A percentile compares a stretch with the other conserved stretches of the same genome.
Conservation (phyloP, 1,140 invertebrate species). For the Aricia agestis region DNA sequence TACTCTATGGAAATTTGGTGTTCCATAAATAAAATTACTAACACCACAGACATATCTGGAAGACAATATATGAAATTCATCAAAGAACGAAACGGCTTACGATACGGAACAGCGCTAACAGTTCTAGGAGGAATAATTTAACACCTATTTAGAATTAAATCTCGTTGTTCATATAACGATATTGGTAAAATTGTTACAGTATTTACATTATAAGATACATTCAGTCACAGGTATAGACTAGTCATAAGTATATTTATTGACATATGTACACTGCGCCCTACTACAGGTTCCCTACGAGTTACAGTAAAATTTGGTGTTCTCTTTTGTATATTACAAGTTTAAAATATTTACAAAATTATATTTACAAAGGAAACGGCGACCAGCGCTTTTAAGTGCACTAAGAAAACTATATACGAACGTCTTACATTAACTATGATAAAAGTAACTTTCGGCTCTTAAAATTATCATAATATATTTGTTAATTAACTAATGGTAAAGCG, state of each 20-base stretch:
- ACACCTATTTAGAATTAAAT: conserved; percentile 73
- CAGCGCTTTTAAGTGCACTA: conserved; percentile 38
- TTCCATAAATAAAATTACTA: conserved; percentile 14
- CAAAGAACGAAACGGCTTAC: conserved; percentile 36
- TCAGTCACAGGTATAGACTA: conserved; percentile 23
- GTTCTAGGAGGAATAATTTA: conserved; percentile 48
- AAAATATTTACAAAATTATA: conserved; percentile 36
- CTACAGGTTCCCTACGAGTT: conserved; percentile 30
- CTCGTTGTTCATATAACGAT: conserved; percentile 59
- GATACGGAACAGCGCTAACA: conserved; percentile 15
- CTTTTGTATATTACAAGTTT: conserved; percentile 51
- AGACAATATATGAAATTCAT: conserved; percentile 62
- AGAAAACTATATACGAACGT: conserved; percentile 22
- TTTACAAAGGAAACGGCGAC: conserved; percentile 39
- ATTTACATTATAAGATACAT: conserved; percentile 26
- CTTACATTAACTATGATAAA: conserved; percentile 9
- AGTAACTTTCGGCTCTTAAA: conserved; percentile 3
- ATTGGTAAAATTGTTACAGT: conserved; percentile 25
- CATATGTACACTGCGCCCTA: conserved; percentile 16
- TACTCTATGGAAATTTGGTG: conserved; percentile 11
- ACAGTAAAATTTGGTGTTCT: conserved; percentile 66
- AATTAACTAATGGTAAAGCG: neutral
- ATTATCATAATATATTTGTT: conserved; percentile 2
- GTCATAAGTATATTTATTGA: conserved; percentile 22
- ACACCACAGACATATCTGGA: conserved; percentile 39